Evolutionary conservation across 2,797 vertebrate genomes (phyloP), one percentile per base, ranked within the genome.

Genomic region (Falco peregrinus): DNA sequence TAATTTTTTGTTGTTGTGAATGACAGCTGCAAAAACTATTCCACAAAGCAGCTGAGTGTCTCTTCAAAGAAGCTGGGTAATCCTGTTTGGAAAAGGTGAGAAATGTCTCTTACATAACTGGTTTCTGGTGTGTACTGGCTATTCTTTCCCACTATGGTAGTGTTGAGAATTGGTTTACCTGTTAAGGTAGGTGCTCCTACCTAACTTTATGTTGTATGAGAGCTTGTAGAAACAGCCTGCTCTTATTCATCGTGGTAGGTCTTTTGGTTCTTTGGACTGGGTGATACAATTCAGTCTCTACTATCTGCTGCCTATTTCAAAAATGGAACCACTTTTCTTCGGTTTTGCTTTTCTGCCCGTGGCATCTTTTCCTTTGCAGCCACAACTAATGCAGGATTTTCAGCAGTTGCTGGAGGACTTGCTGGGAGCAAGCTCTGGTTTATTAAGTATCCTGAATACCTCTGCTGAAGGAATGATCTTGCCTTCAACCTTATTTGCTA

Each of bases 311-410:
- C 63, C 37, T 10, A 74, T 43, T 13, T 43, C 37, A 29, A 5
- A 16, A 39, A 14, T 5, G 15, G 41, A 17, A 28, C n/a, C 29
- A 8, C 29, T 53, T 13, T 16, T 28, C 31, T 3, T 13, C 8
- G 14, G 57, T 50, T 33, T 25, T 17, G 26, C 22, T 61, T 13
- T 33, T 24, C 35, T 10, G 53, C 64, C 28, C 26, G 26, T 8
- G n/a, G n/a, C 3, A 0, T 6, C 50, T 33, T 22, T 13, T 37
- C 50, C 9, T 9, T 10, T 6, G 24, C 65, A 43, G 45, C 51
- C n/a, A 3, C 16, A 18, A 2, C 71, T 33, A 1, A 4, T 0
- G 12, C 3, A 3, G 45, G 51, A 4, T 19, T 33, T 48, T 9
- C 16, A 17, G 45, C 47, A 21, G 53, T 1, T 28, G 54, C 26